Evolutionary conservation across 1,140 invertebrate species (phyloP).

Genomic region (Diorhabda elongata): DNA sequence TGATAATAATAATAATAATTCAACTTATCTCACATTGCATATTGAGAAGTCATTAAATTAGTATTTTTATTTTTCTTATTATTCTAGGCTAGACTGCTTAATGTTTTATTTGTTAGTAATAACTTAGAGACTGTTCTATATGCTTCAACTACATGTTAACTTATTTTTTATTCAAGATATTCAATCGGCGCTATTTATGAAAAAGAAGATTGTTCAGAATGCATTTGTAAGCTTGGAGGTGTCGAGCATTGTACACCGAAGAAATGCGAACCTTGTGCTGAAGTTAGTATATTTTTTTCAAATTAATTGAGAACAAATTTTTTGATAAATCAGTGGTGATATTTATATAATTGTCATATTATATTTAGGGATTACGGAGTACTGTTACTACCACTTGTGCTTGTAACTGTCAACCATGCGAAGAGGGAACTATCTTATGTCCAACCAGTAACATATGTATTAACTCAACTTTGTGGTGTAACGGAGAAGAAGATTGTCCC

Average conservation of each 20-base stretch:
- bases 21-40: no score
- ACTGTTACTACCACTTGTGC: constrained; percentile 57
- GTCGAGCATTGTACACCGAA: constrained; percentile 62
- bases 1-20: no score
- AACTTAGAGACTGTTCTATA: no score
- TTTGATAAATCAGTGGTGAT: background rate
- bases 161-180: constrained; percentile 53
- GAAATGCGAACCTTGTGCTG: constrained; percentile 60
- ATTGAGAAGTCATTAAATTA: no score
- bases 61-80: no score
- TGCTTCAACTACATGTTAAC: no score
- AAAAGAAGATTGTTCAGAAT: constrained; percentile 68
- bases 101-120: no score
- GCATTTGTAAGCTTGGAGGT: constrained; percentile 71
- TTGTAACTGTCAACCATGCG: constrained; percentile 72
- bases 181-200: constrained; percentile 63
- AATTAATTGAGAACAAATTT: background rate
- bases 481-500: constrained; percentile 76
- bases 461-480: constrained; percentile 67
- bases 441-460: constrained; percentile 73
- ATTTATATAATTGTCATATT: background rate
- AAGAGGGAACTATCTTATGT: constrained; percentile 60
- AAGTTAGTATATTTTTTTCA: background rate
- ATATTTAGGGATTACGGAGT: constrained; percentile 49
- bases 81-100: no score